A percentile compares a stretch with the other conserved stretches of the same genome.
These are phyloP conservation scores for Eleutherodactylus coqui DNA, from an alignment of 2,797 vertebrate species.

Conservation along the genomic window DNA sequence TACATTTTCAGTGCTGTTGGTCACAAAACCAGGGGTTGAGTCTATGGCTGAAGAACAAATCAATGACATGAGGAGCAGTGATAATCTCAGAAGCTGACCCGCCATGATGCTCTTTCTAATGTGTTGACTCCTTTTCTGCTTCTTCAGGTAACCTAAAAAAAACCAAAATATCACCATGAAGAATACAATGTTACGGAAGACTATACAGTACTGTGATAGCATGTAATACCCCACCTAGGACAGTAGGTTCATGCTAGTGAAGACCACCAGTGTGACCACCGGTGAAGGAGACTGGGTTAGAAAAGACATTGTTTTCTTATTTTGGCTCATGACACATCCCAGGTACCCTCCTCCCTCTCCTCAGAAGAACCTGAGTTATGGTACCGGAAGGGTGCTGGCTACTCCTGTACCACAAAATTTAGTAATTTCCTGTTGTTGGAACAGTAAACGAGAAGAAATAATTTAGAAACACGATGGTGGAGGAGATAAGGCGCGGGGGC, in stretches of 20 bases:
- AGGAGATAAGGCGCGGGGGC: background rate
- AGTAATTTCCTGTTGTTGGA: constrained; percentile 53
- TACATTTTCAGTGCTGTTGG: background rate
- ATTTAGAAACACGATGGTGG: background rate
- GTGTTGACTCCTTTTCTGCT: background rate
- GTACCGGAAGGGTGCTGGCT: constrained; percentile 8
- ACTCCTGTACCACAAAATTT: constrained; percentile 18
- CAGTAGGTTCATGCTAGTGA: background rate
- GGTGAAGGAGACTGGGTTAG: background rate
- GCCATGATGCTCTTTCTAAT: background rate
- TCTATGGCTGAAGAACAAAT: background rate
- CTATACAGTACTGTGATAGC: background rate
- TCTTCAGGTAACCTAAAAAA: background rate
- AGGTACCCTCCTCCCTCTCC: background rate
- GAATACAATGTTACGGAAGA: background rate
- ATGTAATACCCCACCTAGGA: background rate
- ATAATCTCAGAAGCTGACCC: background rate
- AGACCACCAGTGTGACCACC: background rate
- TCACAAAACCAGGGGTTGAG: too few species aligned
- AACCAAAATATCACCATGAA: background rate
- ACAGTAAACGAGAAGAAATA: constrained; percentile 25
- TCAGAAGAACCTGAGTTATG: background rate
- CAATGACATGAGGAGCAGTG: background rate
- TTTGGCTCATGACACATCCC: too few species aligned
- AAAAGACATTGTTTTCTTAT: background rate